These are phyloP conservation scores for Agrochola lychnidis DNA, from an alignment of 2,888 invertebrate genomes.

Conservation along the genomic window DNA sequence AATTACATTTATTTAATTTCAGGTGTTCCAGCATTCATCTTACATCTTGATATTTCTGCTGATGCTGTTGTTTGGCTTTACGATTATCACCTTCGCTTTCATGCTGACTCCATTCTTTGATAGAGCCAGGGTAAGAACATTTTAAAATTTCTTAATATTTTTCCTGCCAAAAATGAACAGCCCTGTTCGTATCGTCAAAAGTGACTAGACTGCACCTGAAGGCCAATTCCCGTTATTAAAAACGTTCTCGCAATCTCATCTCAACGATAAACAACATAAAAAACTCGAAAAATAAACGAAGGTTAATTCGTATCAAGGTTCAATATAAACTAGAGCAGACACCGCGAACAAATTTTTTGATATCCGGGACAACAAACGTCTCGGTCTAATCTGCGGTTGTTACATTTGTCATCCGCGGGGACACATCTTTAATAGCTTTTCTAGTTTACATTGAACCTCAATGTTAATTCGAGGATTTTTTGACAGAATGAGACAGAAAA, in stretches of 20 bases:
- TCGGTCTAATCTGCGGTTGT: no score
- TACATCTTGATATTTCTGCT: conserved; percentile 94
- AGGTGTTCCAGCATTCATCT: conserved; percentile 95
- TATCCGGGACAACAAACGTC: no score
- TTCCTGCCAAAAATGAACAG: background rate
- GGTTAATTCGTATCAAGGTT: no score
- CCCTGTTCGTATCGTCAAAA: background rate
- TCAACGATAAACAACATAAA: background rate
- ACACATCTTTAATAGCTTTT: no score
- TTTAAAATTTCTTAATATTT: background rate
- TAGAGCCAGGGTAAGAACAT: conserved; percentile 93
- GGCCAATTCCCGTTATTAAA: background rate
- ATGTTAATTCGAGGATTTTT: no score
- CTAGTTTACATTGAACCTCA: no score
- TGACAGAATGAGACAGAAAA: no score
- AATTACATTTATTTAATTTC: conserved; percentile 60
- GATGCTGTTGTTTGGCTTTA: conserved; percentile 94
- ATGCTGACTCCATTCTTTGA: conserved; percentile 97
- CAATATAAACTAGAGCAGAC: no score
- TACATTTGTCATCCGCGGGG: no score
- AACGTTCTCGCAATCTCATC: background rate
- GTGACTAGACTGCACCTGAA: background rate
- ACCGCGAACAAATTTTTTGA: no score
- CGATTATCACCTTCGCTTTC: conserved; percentile 95
- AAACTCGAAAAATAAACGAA: background rate